Evolutionary conservation across 2,113 vertebrate genomes (phyloP), one percentile per base, ranked within the genome.

Genomic region (Progne subis): DNA sequence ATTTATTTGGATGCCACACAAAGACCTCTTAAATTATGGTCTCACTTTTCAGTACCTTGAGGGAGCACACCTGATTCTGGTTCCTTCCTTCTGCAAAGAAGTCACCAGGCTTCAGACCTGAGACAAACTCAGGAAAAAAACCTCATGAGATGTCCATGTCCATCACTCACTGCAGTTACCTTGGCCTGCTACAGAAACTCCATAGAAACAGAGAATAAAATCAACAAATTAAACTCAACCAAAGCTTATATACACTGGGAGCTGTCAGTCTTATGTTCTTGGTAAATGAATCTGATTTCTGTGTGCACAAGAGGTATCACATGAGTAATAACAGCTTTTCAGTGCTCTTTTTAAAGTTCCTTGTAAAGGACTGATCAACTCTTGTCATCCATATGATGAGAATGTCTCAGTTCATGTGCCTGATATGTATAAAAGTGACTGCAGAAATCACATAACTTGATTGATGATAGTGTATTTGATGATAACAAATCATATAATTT

Each of bases 1-100:
- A 49, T 88, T 94, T 97, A 80, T 95, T 96, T 95, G 83, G 91
- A 91, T 80, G 82, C 68, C 52, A n/a, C n/a, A 11, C 29, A 52
- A 71, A 94, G 74, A 46, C 57, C 31, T 82, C 63, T 68, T 86
- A 80, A 95, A 80, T 21, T 4, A 41, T 75, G 19, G 20, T 57
- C 34, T 80, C 50, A 25, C 12, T 89, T 83, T 91, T 59, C 52
- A 68, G 19, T 46, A 52, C 34, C 47, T 43, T 12, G 18, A 71
- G 18, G 8, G 26, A 91, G 28, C 24, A 39, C 29, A 86, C 67
- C 56, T 39, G 21, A 37, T n/a, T 29, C 10, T 50, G 43, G n/a
- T 11, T 57, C 1, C 26, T 92, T 82, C 49, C 13, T 72, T 56
- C 61, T 69, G 3, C 39, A 39, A 64, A 46, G 44, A 49, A 79